Evolutionary conservation across 1,140 invertebrate species (phyloP).

Genomic region (Sweltsa coloradensis): DNA sequence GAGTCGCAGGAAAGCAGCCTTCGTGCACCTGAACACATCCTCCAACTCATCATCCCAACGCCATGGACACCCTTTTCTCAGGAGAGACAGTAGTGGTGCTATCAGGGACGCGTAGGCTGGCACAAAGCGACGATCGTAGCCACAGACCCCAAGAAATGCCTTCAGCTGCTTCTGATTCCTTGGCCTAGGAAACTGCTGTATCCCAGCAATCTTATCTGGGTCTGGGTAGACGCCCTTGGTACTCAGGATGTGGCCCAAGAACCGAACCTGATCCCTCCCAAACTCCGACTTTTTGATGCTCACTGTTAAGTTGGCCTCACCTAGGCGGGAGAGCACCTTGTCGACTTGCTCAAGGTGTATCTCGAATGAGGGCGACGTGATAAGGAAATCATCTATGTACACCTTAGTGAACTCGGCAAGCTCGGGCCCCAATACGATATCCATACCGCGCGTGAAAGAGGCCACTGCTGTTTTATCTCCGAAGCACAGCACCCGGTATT

Average conservation of each 20-base stretch:
- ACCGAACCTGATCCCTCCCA: slow-evolving; percentile 9
- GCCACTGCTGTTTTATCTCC: slow-evolving; percentile 18
- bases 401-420: slow-evolving; percentile 12
- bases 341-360: slow-evolving; percentile 18
- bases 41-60: neutral
- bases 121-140: slow-evolving; percentile 14
- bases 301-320: slow-evolving; percentile 17
- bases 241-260: slow-evolving; percentile 10
- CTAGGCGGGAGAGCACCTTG: slow-evolving; percentile 13
- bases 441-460: neutral
- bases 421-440: slow-evolving; percentile 2
- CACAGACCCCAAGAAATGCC: slow-evolving; percentile 14
- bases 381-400: slow-evolving; percentile 21
- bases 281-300: slow-evolving; percentile 17
- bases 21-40: neutral
- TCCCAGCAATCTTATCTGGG: slow-evolving; percentile 3
- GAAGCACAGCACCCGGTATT: slow-evolving; percentile 24
- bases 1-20: neutral
- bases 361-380: slow-evolving; percentile 15
- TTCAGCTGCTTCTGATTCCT: slow-evolving; percentile 6
- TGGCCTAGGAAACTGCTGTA: slow-evolving; percentile 12
- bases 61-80: neutral
- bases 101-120: neutral
- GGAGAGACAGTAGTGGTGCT: neutral
- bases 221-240: slow-evolving; percentile 8